Percentiles rank a stretch among this genome's conserved stretches.
Conservation (phyloP, 2,888 invertebrate species). For the Taenaris catops region DNA sequence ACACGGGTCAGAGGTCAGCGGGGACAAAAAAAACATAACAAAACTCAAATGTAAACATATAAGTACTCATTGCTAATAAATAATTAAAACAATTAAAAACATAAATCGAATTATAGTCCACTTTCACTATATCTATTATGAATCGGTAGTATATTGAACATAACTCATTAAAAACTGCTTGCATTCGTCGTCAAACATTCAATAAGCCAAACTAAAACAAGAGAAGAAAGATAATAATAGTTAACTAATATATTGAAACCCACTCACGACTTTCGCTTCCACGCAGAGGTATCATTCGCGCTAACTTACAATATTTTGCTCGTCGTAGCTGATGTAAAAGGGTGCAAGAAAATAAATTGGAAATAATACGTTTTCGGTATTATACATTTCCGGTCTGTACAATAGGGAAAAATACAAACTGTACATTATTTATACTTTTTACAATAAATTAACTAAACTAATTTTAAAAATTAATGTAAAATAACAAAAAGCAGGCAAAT, state of each 20-base stretch:
- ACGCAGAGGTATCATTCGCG: slow-evolving; percentile 49
- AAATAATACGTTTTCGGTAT: slow-evolving; percentile 81
- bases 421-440: slow-evolving; percentile 76
- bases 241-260: slow-evolving; percentile 42
- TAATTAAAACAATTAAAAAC: slow-evolving; percentile 57
- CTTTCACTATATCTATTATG: slow-evolving; percentile 50
- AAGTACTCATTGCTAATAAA: slow-evolving; percentile 73
- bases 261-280: slow-evolving; percentile 56
- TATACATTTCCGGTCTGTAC: slow-evolving; percentile 76
- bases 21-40: slow-evolving; percentile 82
- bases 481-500: slow-evolving; percentile 85
- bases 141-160: slow-evolving; percentile 29
- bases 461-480: slow-evolving; percentile 77
- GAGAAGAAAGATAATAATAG: slow-evolving; percentile 49
- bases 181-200: slow-evolving; percentile 63
- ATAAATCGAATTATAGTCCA: slow-evolving; percentile 50
- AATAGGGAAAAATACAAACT: slow-evolving; percentile 72
- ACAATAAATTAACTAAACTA: slow-evolving; percentile 77
- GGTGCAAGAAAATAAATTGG: slow-evolving; percentile 84
- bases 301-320: slow-evolving; percentile 84
- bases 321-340: slow-evolving; percentile 82
- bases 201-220: slow-evolving; percentile 69
- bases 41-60: slow-evolving; percentile 78
- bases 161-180: slow-evolving; percentile 27
- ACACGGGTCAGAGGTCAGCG: slow-evolving; percentile 87